These are phyloP conservation scores for Brenthis hecate DNA, from an alignment of 2,888 invertebrate genomes.

Conservation along the genomic window DNA sequence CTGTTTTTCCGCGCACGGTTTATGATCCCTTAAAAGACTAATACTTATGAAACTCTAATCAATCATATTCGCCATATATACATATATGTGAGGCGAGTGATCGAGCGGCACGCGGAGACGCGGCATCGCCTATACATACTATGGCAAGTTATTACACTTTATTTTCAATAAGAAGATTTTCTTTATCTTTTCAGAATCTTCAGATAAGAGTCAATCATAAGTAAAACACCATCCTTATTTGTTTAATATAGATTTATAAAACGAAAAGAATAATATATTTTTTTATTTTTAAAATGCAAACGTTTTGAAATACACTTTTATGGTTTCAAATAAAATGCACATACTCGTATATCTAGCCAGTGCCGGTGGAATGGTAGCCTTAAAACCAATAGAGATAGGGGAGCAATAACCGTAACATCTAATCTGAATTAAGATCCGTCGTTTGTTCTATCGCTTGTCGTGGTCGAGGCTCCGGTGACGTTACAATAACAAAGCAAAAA, in stretches of 20 bases:
- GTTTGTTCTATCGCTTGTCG: constrained; percentile 16
- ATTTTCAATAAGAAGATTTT: constrained; percentile 9
- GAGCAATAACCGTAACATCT: constrained; percentile 29
- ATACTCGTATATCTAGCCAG: no score
- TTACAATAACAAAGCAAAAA: no score
- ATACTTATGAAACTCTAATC: constrained; percentile 10
- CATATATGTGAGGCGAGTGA: neutral
- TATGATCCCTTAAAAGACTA: constrained; percentile 15
- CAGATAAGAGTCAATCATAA: neutral
- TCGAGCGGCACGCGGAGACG: neutral
- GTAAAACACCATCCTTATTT: no score
- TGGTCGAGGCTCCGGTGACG: no score
- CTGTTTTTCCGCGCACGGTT: neutral
- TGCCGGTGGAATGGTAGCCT: no score
- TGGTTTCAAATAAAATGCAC: no score
- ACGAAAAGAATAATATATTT: no score
- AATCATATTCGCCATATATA: constrained; percentile 7
- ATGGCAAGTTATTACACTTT: constrained; percentile 7
- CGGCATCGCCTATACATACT: neutral
- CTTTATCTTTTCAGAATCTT: neutral
- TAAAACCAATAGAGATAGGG: neutral
- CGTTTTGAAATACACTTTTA: no score
- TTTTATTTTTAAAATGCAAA: no score
- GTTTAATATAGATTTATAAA: no score
- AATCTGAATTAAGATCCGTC: constrained; percentile 32